These are phyloP conservation scores for Thalassarche chlororhynchos DNA, from an alignment of 2,113 vertebrate genomes.

Conservation along the genomic window DNA sequence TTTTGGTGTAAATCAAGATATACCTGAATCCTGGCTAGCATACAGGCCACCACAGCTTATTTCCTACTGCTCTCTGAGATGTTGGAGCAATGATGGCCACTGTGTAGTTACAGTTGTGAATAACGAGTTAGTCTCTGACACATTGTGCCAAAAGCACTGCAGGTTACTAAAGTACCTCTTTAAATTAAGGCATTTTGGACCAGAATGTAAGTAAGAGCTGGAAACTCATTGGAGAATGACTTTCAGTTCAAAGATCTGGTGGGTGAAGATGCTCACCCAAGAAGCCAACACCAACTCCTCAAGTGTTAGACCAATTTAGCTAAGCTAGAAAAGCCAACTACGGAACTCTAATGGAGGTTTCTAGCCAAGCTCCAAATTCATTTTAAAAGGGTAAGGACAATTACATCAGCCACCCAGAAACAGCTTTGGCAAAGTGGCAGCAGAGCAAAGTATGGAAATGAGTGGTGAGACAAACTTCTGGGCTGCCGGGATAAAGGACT, in stretches of 20 bases:
- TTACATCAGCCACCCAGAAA: background rate
- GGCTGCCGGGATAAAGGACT: slow-evolving; percentile 24
- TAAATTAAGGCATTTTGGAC: background rate
- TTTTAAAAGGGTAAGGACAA: background rate
- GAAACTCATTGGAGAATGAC: background rate
- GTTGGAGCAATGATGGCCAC: background rate
- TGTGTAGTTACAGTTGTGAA: background rate
- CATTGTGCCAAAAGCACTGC: background rate
- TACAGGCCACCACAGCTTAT: background rate
- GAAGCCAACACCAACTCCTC: background rate
- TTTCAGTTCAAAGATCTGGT: background rate
- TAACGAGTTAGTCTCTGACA: background rate
- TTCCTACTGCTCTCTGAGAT: background rate
- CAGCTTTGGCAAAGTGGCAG: background rate
- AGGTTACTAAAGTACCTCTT: background rate
- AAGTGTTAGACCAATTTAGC: background rate
- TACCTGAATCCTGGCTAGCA: background rate
- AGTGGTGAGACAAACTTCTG: slow-evolving; percentile 36
- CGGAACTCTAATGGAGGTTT: background rate
- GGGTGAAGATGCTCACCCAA: background rate
- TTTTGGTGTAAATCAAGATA: background rate
- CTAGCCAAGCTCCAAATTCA: background rate
- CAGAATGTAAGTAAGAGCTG: background rate
- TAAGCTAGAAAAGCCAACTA: background rate
- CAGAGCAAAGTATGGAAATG: background rate